Conservation (phyloP, 2,113 vertebrate genomes). For the Heptranchias perlo region DNA sequence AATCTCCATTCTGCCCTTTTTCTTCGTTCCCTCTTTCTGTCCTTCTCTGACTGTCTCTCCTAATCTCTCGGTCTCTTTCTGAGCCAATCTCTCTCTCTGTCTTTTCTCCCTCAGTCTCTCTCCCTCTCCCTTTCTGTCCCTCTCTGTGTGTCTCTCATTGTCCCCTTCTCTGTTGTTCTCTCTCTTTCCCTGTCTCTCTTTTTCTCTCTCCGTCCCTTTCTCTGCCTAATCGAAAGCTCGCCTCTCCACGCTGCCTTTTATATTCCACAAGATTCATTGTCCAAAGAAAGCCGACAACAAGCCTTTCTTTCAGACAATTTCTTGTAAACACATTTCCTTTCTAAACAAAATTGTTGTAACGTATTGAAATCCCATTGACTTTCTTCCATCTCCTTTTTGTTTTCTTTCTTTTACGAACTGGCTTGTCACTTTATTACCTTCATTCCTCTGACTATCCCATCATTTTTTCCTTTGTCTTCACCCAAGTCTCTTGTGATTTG, state of each 20-base stretch:
- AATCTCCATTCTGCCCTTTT: not conserved
- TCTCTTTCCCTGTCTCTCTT: not conserved
- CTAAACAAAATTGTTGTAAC: not conserved
- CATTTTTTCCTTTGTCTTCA: not conserved
- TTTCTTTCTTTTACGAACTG: not conserved
- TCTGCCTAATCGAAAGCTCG: not conserved
- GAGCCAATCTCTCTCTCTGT: constrained; percentile 38
- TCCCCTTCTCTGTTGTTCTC: not conserved
- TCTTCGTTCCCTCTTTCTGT: not conserved
- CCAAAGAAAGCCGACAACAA: not conserved
- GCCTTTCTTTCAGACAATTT: not conserved
- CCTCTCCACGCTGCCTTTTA: not conserved
- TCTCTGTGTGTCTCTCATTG: not conserved
- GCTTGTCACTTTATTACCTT: not conserved
- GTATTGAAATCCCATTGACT: not conserved
- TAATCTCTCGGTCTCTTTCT: constrained; percentile 16
- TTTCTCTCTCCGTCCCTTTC: not conserved
- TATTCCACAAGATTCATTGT: not conserved
- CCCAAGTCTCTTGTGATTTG: constrained; percentile 1
- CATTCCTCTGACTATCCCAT: not conserved
- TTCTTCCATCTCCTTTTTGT: not conserved
- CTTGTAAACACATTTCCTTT: not conserved
- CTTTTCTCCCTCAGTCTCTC: constrained; percentile 38
- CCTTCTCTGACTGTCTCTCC: not conserved
- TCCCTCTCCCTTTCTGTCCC: no score